These are phyloP conservation scores for Zaprionus vittiger DNA, from an alignment of 1,140 invertebrate genomes.

Conservation along the genomic window DNA sequence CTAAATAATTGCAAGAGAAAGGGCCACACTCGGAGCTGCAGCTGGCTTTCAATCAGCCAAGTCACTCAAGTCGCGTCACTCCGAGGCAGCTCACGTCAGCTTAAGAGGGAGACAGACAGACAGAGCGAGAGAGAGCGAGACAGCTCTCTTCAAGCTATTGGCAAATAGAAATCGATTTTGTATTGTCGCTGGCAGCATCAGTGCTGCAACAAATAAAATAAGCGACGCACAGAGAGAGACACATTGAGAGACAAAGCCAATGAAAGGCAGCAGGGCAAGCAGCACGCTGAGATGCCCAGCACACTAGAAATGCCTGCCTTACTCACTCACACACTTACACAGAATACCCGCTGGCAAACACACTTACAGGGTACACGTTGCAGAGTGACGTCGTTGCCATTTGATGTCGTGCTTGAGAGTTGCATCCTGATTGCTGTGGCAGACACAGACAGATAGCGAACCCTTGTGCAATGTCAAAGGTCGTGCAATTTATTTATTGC, in stretches of 20 bases:
- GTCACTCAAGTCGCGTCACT: background rate
- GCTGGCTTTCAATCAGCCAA: conserved; percentile 24
- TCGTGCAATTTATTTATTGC: conserved; percentile 75
- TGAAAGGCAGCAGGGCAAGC: conserved; percentile 40
- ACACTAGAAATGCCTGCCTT: background rate
- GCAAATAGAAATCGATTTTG: conserved; percentile 75
- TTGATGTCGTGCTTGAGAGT: conserved; percentile 50
- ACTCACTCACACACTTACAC: background rate
- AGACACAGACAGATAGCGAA: background rate
- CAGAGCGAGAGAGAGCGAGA: background rate
- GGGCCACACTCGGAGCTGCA: background rate
- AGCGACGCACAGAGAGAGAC: conserved; percentile 50
- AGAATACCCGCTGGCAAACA: background rate
- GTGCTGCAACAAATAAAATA: conserved; percentile 60
- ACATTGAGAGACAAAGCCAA: conserved; percentile 66
- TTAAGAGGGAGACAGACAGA: background rate
- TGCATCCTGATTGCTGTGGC: conserved; percentile 27
- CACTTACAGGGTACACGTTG: background rate
- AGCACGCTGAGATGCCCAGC: background rate
- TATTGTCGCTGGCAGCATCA: conserved; percentile 46
- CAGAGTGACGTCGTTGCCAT: conserved; percentile 50
- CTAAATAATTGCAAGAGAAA: conserved; percentile 35
- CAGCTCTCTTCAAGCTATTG: conserved; percentile 16
- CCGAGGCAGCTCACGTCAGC: background rate
- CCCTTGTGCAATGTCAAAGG: conserved; percentile 44